A percentile compares a stretch with the other conserved stretches of the same genome.
These are phyloP conservation scores for Strongylocentrotus purpuratus DNA, from an alignment of 35 echinoderm and acorn worm species.

Conservation along the genomic window DNA sequence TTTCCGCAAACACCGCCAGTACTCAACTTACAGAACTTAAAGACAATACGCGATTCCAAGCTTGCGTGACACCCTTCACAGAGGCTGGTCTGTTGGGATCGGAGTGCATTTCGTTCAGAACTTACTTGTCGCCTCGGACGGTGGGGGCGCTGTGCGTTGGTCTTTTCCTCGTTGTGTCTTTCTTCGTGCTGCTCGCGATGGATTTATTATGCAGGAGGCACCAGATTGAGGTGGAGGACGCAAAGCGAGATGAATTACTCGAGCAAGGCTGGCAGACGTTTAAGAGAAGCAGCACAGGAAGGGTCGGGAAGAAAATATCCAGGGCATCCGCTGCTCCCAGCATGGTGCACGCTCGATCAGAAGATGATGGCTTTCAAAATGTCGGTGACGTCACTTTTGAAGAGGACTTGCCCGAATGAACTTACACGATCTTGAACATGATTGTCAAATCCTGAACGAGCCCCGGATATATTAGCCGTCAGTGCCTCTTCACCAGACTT, in stretches of 20 bases:
- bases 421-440: neutral
- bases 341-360: neutral
- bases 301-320: neutral
- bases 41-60: constrained; percentile 23
- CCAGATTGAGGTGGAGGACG: constrained; percentile 44
- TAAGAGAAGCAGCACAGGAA: constrained; percentile 30
- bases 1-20: neutral
- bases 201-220: constrained; percentile 29
- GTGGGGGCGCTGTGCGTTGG: neutral
- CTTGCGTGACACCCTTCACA: constrained; percentile 8
- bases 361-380: constrained; percentile 26
- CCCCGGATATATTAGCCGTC: no score
- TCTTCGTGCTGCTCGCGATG: constrained; percentile 20
- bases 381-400: constrained; percentile 41
- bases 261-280: constrained; percentile 47
- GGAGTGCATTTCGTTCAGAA: constrained; percentile 2
- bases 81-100: no score
- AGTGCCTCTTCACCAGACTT: no score
- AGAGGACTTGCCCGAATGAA: constrained; percentile 26
- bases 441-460: neutral
- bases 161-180: constrained; percentile 26
- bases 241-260: constrained; percentile 6
- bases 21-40: neutral
- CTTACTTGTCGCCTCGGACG: neutral
- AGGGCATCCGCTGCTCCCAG: neutral